Evolutionary conservation across 35 echinoderm and acorn worm genomes (phyloP).

Genomic region (Diadema setosum): DNA sequence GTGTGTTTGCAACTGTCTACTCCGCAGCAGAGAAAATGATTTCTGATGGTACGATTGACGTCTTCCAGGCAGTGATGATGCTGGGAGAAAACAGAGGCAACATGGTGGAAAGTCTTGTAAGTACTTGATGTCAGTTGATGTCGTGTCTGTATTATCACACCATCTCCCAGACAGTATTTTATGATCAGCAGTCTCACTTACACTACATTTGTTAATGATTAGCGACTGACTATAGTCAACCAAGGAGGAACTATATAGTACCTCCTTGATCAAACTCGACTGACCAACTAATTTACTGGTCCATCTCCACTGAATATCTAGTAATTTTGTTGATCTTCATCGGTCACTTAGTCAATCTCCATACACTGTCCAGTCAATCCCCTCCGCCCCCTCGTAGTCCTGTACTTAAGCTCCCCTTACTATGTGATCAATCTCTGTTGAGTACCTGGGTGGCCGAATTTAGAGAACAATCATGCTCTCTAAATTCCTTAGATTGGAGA

Average conservation of each 20-base stretch:
- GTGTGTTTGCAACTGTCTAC: slow-evolving; percentile 51
- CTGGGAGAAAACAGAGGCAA: slow-evolving; percentile 47
- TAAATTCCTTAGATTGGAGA: too few species aligned
- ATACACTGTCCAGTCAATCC: too few species aligned
- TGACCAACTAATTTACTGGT: not conserved
- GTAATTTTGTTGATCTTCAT: not conserved
- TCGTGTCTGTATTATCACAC: not conserved
- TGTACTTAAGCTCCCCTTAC: too few species aligned
- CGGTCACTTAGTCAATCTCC: not conserved
- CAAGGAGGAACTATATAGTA: not conserved
- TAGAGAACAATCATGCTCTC: too few species aligned
- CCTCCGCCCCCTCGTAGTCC: too few species aligned
- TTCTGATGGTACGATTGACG: slow-evolving; percentile 33
- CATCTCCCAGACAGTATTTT: not conserved
- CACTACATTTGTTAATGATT: not conserved
- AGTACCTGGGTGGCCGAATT: too few species aligned
- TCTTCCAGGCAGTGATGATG: slow-evolving; percentile 69
- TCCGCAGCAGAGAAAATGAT: slow-evolving; percentile 37
- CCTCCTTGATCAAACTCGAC: not conserved
- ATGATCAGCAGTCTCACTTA: not conserved
- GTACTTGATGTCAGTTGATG: not conserved
- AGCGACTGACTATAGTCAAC: not conserved
- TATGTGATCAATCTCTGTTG: too few species aligned
- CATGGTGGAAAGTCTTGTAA: slow-evolving; percentile 60
- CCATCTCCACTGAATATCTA: too few species aligned